Evolutionary conservation across 2,797 vertebrate species (phyloP).

Genomic region (Anableps anableps): DNA sequence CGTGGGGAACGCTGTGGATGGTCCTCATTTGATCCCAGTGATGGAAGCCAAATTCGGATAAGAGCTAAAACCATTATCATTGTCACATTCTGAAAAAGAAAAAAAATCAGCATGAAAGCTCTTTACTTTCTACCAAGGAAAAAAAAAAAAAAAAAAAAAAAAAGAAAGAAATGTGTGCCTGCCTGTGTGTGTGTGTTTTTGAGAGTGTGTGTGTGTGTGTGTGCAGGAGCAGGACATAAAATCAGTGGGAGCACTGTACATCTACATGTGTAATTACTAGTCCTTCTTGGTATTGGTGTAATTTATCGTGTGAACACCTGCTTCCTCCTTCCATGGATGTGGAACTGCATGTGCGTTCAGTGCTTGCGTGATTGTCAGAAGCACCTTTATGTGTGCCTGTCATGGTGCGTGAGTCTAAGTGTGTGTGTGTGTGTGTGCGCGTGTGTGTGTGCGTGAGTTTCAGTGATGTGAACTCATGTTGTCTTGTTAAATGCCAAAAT

Average conservation of each 20-base stretch:
- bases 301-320: constrained; percentile 69
- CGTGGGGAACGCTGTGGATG: constrained; percentile 18
- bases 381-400: constrained; percentile 56
- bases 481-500: constrained; percentile 76
- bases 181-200: constrained; percentile 20
- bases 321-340: constrained; percentile 48
- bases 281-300: constrained; percentile 72
- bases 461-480: constrained; percentile 62
- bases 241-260: constrained; percentile 71
- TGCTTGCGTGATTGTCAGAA: constrained; percentile 25
- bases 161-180: neutral
- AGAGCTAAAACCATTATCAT: constrained; percentile 55
- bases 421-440: constrained; percentile 20
- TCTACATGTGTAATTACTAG: constrained; percentile 72
- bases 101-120: constrained; percentile 42
- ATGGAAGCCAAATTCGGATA: constrained; percentile 71
- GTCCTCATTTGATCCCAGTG: constrained; percentile 36
- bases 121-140: constrained; percentile 72
- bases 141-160: constrained; percentile 66
- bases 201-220: constrained; percentile 32
- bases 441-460: constrained; percentile 42
- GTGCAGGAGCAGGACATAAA: constrained; percentile 60
- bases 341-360: constrained; percentile 34
- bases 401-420: constrained; percentile 35
- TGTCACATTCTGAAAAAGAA: constrained; percentile 29